Conservation (phyloP, 2,113 vertebrate species). For the Cochlearius cochlearius region DNA sequence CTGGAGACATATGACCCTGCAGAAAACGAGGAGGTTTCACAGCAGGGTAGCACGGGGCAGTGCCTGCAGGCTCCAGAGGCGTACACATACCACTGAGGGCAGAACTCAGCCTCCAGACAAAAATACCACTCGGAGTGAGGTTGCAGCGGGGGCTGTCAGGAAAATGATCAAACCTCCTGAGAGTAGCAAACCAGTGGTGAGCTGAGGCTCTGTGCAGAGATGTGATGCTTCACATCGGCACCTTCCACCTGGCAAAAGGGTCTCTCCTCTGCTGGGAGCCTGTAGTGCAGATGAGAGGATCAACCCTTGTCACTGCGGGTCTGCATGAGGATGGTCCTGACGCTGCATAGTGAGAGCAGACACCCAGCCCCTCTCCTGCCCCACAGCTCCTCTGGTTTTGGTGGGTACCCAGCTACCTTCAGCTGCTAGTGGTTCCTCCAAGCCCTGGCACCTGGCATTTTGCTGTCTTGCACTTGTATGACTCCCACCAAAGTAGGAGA, state of each 20-base stretch:
- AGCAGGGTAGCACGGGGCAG: neutral
- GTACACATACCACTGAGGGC: rapidly evolving
- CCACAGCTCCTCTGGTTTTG: neutral
- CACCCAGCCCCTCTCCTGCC: neutral
- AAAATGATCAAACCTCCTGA: neutral
- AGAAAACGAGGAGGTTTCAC: neutral
- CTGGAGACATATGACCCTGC: neutral
- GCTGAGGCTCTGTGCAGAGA: neutral
- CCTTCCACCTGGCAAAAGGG: neutral
- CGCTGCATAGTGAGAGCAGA: rapidly evolving
- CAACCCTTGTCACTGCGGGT: neutral
- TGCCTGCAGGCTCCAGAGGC: rapidly evolving
- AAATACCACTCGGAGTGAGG: rapidly evolving
- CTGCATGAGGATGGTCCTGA: neutral
- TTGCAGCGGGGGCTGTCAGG: rapidly evolving
- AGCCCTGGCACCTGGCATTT: rapidly evolving
- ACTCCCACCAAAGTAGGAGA: neutral
- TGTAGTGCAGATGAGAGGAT: neutral
- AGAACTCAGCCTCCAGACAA: neutral
- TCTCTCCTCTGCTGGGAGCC: neutral
- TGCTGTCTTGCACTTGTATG: neutral
- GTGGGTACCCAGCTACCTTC: neutral
- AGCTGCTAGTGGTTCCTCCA: neutral
- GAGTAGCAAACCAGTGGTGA: rapidly evolving
- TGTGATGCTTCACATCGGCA: rapidly evolving